phyloP scores from a whole-genome alignment of 2,888 invertebrate species.

The Amiota minor region DNA sequence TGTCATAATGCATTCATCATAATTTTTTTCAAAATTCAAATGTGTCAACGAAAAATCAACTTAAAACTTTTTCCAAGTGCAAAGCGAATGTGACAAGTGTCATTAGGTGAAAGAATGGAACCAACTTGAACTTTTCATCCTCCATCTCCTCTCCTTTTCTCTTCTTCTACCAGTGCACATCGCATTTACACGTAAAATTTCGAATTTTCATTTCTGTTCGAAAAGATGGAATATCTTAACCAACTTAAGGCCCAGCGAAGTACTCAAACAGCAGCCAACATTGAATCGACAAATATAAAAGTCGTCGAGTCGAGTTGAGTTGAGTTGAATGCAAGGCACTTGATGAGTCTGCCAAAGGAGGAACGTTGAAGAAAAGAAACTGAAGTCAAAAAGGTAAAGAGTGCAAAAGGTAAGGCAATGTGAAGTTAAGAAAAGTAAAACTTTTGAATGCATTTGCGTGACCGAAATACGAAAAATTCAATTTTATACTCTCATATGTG shows the following conservation, averaged over 20 bases:
- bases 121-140: background rate
- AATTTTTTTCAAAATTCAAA: slow-evolving; percentile 35
- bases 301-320: background rate
- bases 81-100: slow-evolving; percentile 44
- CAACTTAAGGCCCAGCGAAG: slow-evolving; percentile 13
- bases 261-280: background rate
- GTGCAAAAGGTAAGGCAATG: background rate
- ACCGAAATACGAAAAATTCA: slow-evolving; percentile 52
- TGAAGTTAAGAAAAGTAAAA: background rate
- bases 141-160: background rate
- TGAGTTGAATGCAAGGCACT: slow-evolving; percentile 17
- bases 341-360: background rate
- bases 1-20: background rate
- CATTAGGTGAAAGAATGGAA: slow-evolving; percentile 26
- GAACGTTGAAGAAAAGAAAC: too few relatives aligned
- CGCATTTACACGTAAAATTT: background rate
- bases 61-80: slow-evolving; percentile 35
- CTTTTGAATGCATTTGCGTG: slow-evolving; percentile 48
- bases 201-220: background rate
- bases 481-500: slow-evolving; percentile 34
- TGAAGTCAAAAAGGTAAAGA: background rate
- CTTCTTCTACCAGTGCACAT: background rate
- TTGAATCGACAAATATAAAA: too few relatives aligned
- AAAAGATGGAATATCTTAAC: slow-evolving; percentile 4
- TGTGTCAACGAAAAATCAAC: slow-evolving; percentile 32